Conservation (phyloP, 2,888 invertebrate genomes). For the Trissolcus japonicus region DNA sequence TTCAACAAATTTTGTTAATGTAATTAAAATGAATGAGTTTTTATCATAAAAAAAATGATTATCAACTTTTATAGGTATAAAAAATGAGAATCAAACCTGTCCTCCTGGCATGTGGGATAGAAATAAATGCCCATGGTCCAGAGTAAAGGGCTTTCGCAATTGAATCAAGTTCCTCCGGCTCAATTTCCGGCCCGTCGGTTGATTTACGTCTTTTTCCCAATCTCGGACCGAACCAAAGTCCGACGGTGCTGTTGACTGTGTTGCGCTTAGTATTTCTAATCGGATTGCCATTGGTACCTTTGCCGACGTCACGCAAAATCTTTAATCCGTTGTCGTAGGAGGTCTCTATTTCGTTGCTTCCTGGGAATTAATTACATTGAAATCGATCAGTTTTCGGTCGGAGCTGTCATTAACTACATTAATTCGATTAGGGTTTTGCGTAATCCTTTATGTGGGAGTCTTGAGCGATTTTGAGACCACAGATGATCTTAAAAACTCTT, state of each 20-base stretch:
- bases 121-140: slow-evolving; percentile 74
- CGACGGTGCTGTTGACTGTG: slow-evolving; percentile 65
- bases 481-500: background rate
- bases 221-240: slow-evolving; percentile 79
- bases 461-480: background rate
- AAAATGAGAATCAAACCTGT: slow-evolving; percentile 21
- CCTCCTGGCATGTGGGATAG: slow-evolving; percentile 71
- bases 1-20: too few relatives aligned
- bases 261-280: slow-evolving; percentile 57
- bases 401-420: background rate
- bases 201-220: slow-evolving; percentile 78
- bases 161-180: slow-evolving; percentile 68
- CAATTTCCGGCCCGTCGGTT: slow-evolving; percentile 66
- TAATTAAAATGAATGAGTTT: too few relatives aligned
- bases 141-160: slow-evolving; percentile 74
- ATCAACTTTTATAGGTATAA: too few relatives aligned
- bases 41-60: too few relatives aligned
- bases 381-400: slow-evolving; percentile 5
- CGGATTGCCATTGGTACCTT: slow-evolving; percentile 41
- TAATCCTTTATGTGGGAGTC: background rate
- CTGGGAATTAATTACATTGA: slow-evolving; percentile 19
- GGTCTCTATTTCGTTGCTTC: slow-evolving; percentile 43
- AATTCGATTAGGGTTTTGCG: background rate
- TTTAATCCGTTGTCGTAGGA: slow-evolving; percentile 48
- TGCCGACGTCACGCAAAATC: slow-evolving; percentile 30